Percentiles rank a stretch among this genome's conserved stretches.
These are phyloP conservation scores for Rhynchophorus ferrugineus DNA, from an alignment of 1,140 invertebrate species.

Conservation along the genomic window DNA sequence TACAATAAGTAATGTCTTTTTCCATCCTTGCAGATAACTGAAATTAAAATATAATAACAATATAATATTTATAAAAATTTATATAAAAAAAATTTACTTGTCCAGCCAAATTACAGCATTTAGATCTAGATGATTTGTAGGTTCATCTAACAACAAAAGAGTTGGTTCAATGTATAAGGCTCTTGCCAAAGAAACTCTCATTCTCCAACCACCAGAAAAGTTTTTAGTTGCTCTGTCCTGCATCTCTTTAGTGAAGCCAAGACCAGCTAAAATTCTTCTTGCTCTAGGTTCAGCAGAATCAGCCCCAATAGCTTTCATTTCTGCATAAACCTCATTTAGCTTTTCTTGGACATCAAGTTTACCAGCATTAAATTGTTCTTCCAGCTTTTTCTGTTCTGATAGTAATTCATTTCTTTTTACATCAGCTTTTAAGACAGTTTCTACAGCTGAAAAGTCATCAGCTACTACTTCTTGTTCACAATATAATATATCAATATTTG, in stretches of 20 bases:
- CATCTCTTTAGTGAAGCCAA: slow-evolving; percentile 93
- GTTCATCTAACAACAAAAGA: slow-evolving; percentile 92
- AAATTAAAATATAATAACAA: slow-evolving; percentile 24
- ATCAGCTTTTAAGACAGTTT: slow-evolving; percentile 89
- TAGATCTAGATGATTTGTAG: slow-evolving; percentile 88
- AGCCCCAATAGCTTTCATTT: slow-evolving; percentile 91
- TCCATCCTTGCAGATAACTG: slow-evolving; percentile 93
- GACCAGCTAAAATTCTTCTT: slow-evolving; percentile 89
- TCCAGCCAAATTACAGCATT: slow-evolving; percentile 99
- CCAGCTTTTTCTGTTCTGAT: slow-evolving; percentile 76
- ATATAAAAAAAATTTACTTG: slow-evolving; percentile 56
- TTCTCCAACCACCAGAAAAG: slow-evolving; percentile 97
- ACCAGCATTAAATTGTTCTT: slow-evolving; percentile 65
- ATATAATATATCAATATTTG: slow-evolving; percentile 93
- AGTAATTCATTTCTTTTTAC: slow-evolving; percentile 76
- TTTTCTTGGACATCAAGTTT: slow-evolving; percentile 64
- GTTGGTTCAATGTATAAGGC: slow-evolving; percentile 90
- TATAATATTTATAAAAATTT: slow-evolving; percentile 7
- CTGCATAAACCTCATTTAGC: slow-evolving; percentile 90
- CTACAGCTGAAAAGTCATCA: slow-evolving; percentile 84
- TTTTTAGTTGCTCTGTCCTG: slow-evolving; percentile 89
- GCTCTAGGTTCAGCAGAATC: slow-evolving; percentile 95
- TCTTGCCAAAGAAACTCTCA: slow-evolving; percentile 93
- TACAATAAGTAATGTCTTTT: slow-evolving; percentile 94
- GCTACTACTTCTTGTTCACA: slow-evolving; percentile 98